Evolutionary conservation across 2,888 invertebrate species (phyloP), one percentile per base, ranked within the genome.

Genomic region (Protonemura montana): DNA sequence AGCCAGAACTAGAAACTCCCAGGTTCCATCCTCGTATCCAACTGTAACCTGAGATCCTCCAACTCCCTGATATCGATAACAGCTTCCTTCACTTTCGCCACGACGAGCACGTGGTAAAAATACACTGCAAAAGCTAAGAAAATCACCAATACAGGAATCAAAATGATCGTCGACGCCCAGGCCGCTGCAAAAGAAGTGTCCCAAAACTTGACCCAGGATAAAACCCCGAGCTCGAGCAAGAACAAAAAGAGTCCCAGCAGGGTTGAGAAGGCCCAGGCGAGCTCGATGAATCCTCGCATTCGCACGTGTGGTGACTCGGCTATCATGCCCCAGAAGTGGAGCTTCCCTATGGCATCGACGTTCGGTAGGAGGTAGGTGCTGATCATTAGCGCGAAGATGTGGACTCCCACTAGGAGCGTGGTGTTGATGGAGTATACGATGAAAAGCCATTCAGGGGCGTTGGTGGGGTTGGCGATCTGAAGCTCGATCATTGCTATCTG

Each of bases 181-280:
- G 97, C 97, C 0, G 96, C 96, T 2, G 94, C 94, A 89, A 95
- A 95, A 3, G 96, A 96, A 89, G 95, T 95, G 90, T 96, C 96
- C 94, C 96, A 96, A 92, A 98, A 98, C 91, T 98, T 98, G 35
- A 98, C 97, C 97, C 98, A 98, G 90, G 97, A 97, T 6, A 98
- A 93, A 87, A 98, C 96, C 0, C 96, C 97, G 87, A 98, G 95
- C 92, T 98, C 98, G 86, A 97, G 95, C 87, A 98, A 93, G 91
- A 98, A 98, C 27, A 98, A 93, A 89, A 98, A 96, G 81, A 98
- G 93, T 89, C 98, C 98, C 89, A 98, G 93, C 81, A 98, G 96
- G 1, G 98, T 98, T 85, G 98, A 98, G 91, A 98, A 98, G 27
- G 97, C 96, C 98, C 98, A 98, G 0, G 98, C 97, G 77, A 97